A percentile compares a stretch with the other conserved stretches of the same genome.
These are phyloP conservation scores for Dryoscopus gambensis DNA, from an alignment of 2,113 vertebrate species.

Conservation along the genomic window DNA sequence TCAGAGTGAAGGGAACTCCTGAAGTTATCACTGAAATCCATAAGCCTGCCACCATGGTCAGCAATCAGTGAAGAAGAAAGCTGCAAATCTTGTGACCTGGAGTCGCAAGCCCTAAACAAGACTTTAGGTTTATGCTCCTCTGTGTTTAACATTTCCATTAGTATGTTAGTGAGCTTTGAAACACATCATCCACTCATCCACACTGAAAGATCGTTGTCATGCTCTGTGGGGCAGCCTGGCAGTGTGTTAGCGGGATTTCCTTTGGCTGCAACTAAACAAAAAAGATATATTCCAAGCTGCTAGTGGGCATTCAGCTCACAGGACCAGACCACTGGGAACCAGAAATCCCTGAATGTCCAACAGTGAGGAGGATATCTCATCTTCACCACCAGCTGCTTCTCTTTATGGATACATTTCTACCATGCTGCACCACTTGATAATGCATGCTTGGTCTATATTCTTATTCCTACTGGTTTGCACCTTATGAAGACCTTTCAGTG, in stretches of 20 bases:
- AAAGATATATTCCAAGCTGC: neutral
- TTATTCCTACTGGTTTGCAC: neutral
- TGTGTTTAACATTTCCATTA: neutral
- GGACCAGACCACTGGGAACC: neutral
- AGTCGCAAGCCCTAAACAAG: neutral
- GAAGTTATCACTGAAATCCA: neutral
- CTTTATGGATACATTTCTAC: neutral
- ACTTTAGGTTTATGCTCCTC: neutral
- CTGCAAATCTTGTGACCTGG: neutral
- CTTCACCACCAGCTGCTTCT: neutral
- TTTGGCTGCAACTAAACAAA: neutral
- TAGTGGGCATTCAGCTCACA: neutral
- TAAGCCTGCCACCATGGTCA: neutral
- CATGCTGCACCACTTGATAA: neutral
- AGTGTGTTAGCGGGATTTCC: neutral
- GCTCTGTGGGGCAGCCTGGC: neutral
- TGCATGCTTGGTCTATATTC: neutral
- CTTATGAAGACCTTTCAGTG: neutral
- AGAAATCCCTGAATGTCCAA: neutral
- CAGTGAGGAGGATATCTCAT: neutral
- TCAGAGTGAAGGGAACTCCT: neutral
- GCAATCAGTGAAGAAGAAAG: neutral
- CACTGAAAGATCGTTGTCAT: accelerated
- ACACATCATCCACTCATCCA: neutral
- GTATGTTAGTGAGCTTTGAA: neutral